phyloP scores from a whole-genome alignment of 2,113 vertebrate genomes.

The Corynorhinus townsendii region DNA sequence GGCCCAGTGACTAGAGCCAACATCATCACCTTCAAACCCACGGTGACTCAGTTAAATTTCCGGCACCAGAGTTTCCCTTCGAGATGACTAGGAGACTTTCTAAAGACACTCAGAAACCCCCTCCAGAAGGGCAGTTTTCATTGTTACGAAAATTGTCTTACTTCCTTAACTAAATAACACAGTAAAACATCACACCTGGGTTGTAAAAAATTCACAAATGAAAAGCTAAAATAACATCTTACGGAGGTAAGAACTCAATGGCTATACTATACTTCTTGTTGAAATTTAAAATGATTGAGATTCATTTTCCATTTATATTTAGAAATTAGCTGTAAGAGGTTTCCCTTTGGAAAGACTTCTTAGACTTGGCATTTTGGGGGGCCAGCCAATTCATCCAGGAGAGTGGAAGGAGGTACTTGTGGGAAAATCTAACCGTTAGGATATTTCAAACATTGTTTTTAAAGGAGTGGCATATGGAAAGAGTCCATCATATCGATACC shows the following conservation, averaged over 20 bases:
- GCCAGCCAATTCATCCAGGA: not conserved
- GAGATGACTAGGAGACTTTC: not conserved
- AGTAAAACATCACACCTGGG: not conserved
- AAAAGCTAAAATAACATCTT: not conserved
- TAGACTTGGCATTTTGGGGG: not conserved
- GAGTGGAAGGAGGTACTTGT: not conserved
- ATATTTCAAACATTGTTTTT: not conserved
- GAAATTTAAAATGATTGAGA: not conserved
- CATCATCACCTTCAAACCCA: not conserved
- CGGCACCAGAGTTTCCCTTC: not conserved
- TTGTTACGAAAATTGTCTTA: not conserved
- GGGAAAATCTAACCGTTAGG: not conserved
- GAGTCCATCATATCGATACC: not conserved
- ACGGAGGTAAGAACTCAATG: not conserved
- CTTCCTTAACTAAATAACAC: not conserved
- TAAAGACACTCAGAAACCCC: not conserved
- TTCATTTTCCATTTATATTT: not conserved
- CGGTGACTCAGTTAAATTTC: not conserved
- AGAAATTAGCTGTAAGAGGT: not conserved
- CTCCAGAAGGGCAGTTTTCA: not conserved
- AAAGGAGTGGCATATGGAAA: not conserved
- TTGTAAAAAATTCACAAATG: not conserved
- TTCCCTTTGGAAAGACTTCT: constrained; percentile 3
- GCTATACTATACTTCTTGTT: not conserved
- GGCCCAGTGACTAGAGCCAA: not conserved